Evolutionary conservation across 1,140 invertebrate species (phyloP), one percentile per base, ranked within the genome.

Genomic region (Psix sp.): DNA sequence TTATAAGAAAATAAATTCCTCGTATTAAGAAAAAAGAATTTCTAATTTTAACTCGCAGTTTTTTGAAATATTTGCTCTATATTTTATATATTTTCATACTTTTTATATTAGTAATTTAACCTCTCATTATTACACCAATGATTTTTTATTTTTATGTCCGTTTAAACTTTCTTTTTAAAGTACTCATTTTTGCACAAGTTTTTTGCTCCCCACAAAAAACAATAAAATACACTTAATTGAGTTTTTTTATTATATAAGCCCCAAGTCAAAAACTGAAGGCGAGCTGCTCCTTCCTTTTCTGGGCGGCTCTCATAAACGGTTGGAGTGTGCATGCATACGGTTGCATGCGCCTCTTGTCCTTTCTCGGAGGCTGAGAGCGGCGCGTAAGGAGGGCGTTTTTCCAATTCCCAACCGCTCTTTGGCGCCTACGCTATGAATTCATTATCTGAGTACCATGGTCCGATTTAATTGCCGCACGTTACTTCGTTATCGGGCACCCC

Each of bases 401-500:
- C 81, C 80, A 80, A 83, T 82, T 83, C 74, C 76, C 68, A 74
- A 73, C 52, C 42, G 35, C 60, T 65, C 65, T 68, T 75, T 66
- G 80, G 81, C 82, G 77, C 76, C 80, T 79, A 77, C 74, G 73
- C 79, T 60, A 68, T 74, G 75, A 84, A 82, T 84, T 85, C 80
- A 86, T 86, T 84, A 84, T 80, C 80, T 45, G 65, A 38, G 52
- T 63, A 78, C 79, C 82, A 57, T 40, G 74, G 74, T 31, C 36
- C 71, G 80, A 81, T 85, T 86, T 86, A 86, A 86, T 86, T 86
- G 80, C 82, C 74, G 49, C 73, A 77, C 73, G 74, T 65, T 68
- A 68, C 72, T 73, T 73, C 63, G 73, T 70, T 79, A 82, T 81
- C 77, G 63, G 43, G 26, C 26, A 54, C 13, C 35, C 51, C 40